These are phyloP conservation scores for Saguinus oedipus DNA, from an alignment of 2,797 vertebrate genomes.

Conservation along the genomic window DNA sequence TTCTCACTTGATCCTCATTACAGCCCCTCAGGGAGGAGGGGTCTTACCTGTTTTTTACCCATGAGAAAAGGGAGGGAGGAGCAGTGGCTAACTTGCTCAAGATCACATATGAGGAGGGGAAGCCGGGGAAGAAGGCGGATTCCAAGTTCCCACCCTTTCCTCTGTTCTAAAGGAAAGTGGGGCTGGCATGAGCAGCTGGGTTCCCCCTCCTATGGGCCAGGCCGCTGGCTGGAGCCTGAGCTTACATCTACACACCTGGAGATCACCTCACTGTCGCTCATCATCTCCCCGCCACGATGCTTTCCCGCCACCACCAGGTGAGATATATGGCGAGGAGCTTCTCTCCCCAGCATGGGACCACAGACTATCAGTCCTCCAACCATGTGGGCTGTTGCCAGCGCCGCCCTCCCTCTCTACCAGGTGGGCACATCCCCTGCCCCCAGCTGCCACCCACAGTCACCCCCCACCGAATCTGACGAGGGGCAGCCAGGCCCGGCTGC, in stretches of 20 bases:
- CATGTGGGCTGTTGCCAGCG: fast-evolving
- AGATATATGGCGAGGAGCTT: fast-evolving
- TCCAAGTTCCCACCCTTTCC: background rate
- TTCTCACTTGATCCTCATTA: background rate
- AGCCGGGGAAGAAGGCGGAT: background rate
- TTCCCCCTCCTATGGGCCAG: background rate
- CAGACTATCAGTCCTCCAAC: background rate
- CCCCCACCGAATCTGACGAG: background rate
- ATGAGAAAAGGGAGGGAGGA: background rate
- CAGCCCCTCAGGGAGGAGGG: background rate
- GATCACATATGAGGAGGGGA: background rate
- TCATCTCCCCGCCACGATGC: fast-evolving
- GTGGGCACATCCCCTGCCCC: background rate
- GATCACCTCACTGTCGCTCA: too few species aligned
- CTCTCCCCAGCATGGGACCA: background rate
- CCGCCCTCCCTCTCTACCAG: background rate
- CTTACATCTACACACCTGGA: fast-evolving
- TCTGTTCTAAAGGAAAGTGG: background rate
- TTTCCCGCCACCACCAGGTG: fast-evolving
- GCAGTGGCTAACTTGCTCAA: background rate
- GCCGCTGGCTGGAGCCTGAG: background rate
- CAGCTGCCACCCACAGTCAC: background rate
- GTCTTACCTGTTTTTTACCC: background rate
- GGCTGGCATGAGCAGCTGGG: background rate
- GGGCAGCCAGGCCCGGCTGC: background rate